A percentile compares a stretch with the other conserved stretches of the same genome.
phyloP scores from a whole-genome alignment of 2,113 vertebrate species.

The Solenodon paradoxus region DNA sequence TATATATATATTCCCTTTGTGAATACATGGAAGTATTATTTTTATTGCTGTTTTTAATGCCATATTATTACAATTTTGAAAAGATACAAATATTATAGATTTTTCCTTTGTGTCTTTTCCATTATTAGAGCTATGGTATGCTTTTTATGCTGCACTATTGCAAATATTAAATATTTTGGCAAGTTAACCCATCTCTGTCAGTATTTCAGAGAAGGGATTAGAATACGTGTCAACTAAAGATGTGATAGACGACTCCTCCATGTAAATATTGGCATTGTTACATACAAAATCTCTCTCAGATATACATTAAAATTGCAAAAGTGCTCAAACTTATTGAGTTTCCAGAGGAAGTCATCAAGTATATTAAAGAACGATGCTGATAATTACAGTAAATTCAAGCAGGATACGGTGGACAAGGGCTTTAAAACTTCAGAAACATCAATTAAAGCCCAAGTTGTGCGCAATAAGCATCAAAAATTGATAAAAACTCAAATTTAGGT shows the following conservation, averaged over 20 bases:
- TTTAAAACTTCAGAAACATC: slow-evolving; percentile 90
- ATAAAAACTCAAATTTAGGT: slow-evolving; percentile 90
- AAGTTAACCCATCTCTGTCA: neutral
- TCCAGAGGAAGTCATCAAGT: slow-evolving; percentile 62
- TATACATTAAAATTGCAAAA: neutral
- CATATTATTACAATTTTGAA: neutral
- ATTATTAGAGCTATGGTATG: neutral
- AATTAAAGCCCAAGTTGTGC: slow-evolving; percentile 89
- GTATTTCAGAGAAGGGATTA: neutral
- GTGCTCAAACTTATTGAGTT: slow-evolving; percentile 56
- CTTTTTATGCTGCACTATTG: slow-evolving; percentile 23
- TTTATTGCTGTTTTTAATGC: neutral
- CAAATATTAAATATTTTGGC: rapidly evolving
- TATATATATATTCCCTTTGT: neutral
- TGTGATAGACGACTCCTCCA: neutral
- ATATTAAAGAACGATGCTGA: slow-evolving; percentile 64
- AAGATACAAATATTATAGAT: neutral
- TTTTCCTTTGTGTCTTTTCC: neutral
- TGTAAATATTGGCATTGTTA: neutral
- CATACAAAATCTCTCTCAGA: neutral
- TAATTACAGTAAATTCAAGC: slow-evolving; percentile 85
- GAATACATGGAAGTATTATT: neutral
- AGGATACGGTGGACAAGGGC: slow-evolving; percentile 83
- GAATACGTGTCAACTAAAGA: rapidly evolving
- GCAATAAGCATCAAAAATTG: slow-evolving; percentile 92